Evolutionary conservation across 2,113 vertebrate species (phyloP), one percentile per base, ranked within the genome.

Genomic region (Prunella himalayana): DNA sequence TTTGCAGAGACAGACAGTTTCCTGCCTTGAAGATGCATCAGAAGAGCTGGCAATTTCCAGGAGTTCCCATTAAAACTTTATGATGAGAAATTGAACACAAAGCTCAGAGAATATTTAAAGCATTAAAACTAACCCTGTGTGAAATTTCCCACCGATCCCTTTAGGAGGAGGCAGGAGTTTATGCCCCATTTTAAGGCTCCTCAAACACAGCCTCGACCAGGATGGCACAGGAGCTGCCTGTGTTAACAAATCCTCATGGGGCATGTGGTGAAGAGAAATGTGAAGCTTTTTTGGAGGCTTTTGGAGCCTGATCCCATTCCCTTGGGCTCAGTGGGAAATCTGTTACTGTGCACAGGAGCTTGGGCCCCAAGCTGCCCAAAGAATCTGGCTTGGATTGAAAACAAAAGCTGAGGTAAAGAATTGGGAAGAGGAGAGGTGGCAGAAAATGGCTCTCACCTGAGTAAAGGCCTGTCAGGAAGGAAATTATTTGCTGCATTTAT

Each of bases 31-130:
- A 89, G 92, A 81, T n/a, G 50, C 75, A 76, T 71, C 82, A n/a
- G 88, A 73, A 69, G 83, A 90, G 31, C 85, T 88, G 87, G 79
- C 90, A 70, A 60, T 96, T 96, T 93, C 82, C 60, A 88, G 89
- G 92, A 71, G 65, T 35, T 82, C 57, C 94, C 92, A 96, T 96
- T 97, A 96, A 96, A 96, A 90, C 80, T 96, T 97, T 95, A 96
- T 90, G 88, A 81, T 19, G 72, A 93, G 93, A 92, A 94, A 95
- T 83, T 81, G 92, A 95, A 93, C 61, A 22, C 85, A 80, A 93
- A 86, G 68, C 65, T 91, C 79, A 44, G n/a, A 13, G 92, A 92
- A 83, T 83, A 94, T 84, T 96, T 85, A 69, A 75, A 78, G 65
- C 95, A 87, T 95, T 96, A 96, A 97, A 96, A 84, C 88, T 95